phyloP scores from a whole-genome alignment of 2,888 invertebrate genomes.

The Synanthedon myopaeformis region DNA sequence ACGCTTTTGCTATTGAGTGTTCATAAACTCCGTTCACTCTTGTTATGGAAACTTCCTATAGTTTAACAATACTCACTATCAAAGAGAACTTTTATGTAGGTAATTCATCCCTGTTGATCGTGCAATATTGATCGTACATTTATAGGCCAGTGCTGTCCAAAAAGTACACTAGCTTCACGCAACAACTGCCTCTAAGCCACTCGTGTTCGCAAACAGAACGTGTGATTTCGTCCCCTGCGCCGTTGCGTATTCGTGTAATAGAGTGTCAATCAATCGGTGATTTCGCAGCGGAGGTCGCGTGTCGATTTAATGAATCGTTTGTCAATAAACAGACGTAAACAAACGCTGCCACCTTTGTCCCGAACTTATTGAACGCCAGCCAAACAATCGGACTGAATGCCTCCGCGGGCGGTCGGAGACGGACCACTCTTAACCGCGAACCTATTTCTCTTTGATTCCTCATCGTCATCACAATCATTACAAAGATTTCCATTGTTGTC shows the following conservation, averaged over 20 bases:
- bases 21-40: conserved; percentile 6
- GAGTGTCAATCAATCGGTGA: conserved; percentile 12
- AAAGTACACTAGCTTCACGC: too few relatives aligned
- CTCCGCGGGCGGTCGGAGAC: conserved; percentile 4
- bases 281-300: conserved; percentile 36
- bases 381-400: conserved; percentile 7
- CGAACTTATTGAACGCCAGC: conserved; percentile 8
- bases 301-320: conserved; percentile 42
- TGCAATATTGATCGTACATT: too few relatives aligned
- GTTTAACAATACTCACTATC: too few relatives aligned
- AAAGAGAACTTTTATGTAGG: too few relatives aligned
- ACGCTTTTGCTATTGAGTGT: too few relatives aligned
- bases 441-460: too few relatives aligned
- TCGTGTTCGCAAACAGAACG: neutral
- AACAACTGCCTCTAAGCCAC: too few relatives aligned
- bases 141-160: too few relatives aligned
- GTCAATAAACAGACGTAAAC: conserved; percentile 26
- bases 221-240: neutral
- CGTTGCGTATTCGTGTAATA: conserved; percentile 6
- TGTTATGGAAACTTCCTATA: conserved; percentile 6
- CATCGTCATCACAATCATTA: too few relatives aligned
- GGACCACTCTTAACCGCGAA: conserved; percentile 1
- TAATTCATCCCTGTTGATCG: too few relatives aligned
- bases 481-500: too few relatives aligned
- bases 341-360: conserved; percentile 11